Evolutionary conservation across 2,888 invertebrate genomes (phyloP).

Genomic region (Latrodectus elegans): DNA sequence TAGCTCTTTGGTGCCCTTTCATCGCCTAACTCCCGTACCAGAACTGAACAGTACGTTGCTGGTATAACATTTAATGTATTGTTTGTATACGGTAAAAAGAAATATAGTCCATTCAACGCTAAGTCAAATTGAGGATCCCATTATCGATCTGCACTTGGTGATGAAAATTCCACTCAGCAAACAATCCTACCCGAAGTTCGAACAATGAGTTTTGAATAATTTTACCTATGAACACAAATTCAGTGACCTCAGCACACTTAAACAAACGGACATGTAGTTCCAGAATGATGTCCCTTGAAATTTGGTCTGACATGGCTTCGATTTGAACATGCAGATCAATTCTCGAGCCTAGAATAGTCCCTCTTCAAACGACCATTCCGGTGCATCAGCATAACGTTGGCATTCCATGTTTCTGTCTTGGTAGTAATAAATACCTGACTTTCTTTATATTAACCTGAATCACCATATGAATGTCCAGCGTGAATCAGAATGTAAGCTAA

Average conservation of each 20-base stretch:
- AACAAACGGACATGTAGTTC: not conserved
- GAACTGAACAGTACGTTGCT: no score
- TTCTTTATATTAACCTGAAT: not conserved
- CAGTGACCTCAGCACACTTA: not conserved
- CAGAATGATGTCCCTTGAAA: not conserved
- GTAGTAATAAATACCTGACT: not conserved
- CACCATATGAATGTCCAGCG: not conserved
- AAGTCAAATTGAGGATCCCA: no score
- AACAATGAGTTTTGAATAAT: no score
- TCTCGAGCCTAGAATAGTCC: not conserved
- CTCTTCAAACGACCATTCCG: no score
- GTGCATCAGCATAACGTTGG: not conserved
- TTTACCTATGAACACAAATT: not conserved
- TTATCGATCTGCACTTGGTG: no score
- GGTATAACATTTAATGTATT: no score
- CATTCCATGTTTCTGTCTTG: not conserved
- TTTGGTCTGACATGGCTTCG: not conserved
- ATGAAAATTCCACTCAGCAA: no score
- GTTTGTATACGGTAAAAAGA: no score
- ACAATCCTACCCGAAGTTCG: no score
- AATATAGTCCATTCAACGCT: no score
- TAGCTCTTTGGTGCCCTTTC: no score
- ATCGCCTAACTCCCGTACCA: no score
- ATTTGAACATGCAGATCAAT: not conserved
- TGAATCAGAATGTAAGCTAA: not conserved